Evolutionary conservation across 2,888 invertebrate species (phyloP).

Genomic region (Cremastobaeus sp.): DNA sequence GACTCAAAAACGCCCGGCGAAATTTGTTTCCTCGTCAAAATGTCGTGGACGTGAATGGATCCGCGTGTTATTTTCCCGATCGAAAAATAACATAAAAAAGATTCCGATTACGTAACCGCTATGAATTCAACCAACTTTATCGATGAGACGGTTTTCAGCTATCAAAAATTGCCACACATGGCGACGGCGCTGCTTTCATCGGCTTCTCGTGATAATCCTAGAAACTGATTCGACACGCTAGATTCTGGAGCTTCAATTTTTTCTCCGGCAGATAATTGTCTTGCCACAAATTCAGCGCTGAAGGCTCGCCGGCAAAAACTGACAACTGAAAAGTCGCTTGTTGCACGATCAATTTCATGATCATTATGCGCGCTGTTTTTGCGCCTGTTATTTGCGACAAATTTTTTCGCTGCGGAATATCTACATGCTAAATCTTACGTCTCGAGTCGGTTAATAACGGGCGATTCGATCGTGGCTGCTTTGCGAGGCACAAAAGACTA

Average conservation of each 20-base stretch:
- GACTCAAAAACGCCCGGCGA: constrained; percentile 23
- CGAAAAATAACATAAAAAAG: no score
- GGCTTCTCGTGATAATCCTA: constrained; percentile 32
- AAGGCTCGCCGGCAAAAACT: constrained; percentile 11
- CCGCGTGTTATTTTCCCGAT: no score
- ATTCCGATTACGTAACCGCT: no score
- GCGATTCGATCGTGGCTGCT: not conserved
- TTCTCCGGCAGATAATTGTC: constrained; percentile 36
- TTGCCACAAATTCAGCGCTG: not conserved
- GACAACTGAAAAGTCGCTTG: constrained; percentile 11
- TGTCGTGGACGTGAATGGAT: no score
- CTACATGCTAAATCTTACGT: no score
- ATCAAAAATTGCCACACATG: no score
- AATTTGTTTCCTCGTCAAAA: constrained; percentile 8
- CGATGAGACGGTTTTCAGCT: no score
- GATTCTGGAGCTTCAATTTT: constrained; percentile 30
- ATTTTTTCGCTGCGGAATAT: not conserved
- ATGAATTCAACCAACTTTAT: no score
- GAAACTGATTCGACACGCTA: constrained; percentile 35
- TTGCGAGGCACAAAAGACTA: not conserved
- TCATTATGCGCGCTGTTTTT: constrained; percentile 1
- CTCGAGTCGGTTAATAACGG: no score
- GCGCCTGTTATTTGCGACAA: not conserved
- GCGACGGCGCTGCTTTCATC: constrained; percentile 25
- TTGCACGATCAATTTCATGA: constrained; percentile 17